Conservation (phyloP, 1,140 invertebrate genomes). For the Kradibia gibbosae region DNA sequence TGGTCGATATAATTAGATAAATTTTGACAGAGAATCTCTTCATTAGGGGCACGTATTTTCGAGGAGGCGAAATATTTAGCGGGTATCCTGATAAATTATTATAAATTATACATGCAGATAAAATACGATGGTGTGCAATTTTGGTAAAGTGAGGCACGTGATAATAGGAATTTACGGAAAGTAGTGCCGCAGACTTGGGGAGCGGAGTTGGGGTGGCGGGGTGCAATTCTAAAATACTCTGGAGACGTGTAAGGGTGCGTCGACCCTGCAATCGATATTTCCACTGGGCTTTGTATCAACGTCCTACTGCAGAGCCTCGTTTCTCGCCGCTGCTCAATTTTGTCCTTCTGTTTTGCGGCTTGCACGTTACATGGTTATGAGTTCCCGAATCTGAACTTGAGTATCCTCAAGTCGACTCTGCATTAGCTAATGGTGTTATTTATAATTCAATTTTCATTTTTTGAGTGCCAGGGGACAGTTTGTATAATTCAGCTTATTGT, state of each 20-base stretch:
- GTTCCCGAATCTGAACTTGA: not conserved
- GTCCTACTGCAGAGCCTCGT: conserved; percentile 47
- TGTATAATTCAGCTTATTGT: too few relatives aligned
- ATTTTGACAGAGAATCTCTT: too few relatives aligned
- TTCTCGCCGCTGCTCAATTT: conserved; percentile 37
- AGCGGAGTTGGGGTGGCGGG: conserved; percentile 27
- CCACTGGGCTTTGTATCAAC: conserved; percentile 58
- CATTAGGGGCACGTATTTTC: not conserved
- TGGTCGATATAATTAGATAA: too few relatives aligned
- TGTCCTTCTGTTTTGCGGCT: not conserved
- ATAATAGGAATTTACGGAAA: not conserved
- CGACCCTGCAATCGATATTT: conserved; percentile 63
- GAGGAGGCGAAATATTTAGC: not conserved
- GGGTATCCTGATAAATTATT: not conserved
- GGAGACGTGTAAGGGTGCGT: conserved; percentile 53
- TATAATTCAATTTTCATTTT: conserved; percentile 11
- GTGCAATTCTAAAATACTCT: conserved; percentile 44
- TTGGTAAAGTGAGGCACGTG: not conserved
- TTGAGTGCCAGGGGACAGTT: not conserved
- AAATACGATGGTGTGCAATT: not conserved
- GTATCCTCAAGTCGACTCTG: not conserved
- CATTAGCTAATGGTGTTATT: not conserved
- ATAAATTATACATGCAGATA: not conserved
- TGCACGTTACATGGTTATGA: not conserved
- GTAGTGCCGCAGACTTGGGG: not conserved